Evolutionary conservation across 2,113 vertebrate species (phyloP).

Genomic region (Dicaeum eximium): DNA sequence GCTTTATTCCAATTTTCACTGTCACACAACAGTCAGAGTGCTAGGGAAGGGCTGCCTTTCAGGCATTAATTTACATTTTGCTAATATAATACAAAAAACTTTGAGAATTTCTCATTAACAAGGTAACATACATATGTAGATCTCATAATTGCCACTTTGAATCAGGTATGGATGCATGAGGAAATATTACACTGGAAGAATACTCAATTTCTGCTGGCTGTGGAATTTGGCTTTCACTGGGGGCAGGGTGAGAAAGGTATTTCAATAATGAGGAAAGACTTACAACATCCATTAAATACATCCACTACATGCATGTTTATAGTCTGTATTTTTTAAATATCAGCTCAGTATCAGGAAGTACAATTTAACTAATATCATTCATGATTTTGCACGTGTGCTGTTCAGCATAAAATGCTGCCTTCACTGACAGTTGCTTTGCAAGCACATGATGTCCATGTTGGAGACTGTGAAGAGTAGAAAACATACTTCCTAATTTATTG

Average conservation of each 20-base stretch:
- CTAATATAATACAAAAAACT: background rate
- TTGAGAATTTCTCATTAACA: background rate
- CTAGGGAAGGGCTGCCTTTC: background rate
- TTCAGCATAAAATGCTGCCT: background rate
- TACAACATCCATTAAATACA: background rate
- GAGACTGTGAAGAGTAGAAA: background rate
- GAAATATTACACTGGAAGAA: background rate
- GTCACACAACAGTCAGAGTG: background rate
- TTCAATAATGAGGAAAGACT: background rate
- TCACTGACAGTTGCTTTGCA: background rate
- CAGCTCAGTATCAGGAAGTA: background rate
- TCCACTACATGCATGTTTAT: background rate
- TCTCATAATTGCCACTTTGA: background rate
- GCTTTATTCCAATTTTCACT: background rate
- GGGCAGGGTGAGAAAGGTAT: background rate
- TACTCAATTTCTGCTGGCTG: background rate
- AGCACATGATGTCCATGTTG: background rate
- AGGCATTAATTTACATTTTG: background rate
- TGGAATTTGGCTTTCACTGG: background rate
- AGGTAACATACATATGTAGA: background rate
- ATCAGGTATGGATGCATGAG: background rate
- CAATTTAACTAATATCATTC: background rate
- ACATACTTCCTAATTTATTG: constrained; percentile 6
- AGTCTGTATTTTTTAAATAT: background rate
- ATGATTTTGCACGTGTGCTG: background rate